Conservation (phyloP, 2,113 vertebrate genomes). For the Phaethornis superciliosus region DNA sequence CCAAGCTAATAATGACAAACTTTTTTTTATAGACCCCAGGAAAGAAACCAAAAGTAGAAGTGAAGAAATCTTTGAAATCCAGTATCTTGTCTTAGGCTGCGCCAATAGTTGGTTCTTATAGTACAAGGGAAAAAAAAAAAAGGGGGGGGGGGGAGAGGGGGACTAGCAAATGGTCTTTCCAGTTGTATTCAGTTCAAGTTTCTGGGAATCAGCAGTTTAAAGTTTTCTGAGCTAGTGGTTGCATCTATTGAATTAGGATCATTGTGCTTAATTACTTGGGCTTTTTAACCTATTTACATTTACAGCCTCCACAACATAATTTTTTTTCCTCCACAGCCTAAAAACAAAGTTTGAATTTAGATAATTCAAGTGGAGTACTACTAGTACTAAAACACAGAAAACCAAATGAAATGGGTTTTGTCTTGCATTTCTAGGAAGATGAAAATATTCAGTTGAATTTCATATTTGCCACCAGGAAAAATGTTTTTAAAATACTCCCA, state of each 20-base stretch:
- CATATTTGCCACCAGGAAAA: not conserved
- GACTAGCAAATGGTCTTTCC: not conserved
- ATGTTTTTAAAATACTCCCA: not conserved
- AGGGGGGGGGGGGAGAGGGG: too few relatives aligned
- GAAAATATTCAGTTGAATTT: not conserved
- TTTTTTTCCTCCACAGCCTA: too few relatives aligned
- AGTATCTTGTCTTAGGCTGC: not conserved
- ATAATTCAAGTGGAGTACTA: not conserved
- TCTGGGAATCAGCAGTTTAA: constrained; percentile 13
- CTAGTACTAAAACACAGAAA: not conserved
- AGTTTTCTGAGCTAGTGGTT: constrained; percentile 6
- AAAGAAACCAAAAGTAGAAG: not conserved
- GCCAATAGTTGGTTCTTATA: not conserved
- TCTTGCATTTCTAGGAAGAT: not conserved
- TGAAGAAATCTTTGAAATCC: not conserved
- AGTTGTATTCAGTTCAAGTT: not conserved
- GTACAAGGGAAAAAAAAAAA: not conserved
- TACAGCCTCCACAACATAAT: not conserved
- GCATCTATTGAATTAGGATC: constrained; percentile 41
- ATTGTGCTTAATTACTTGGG: constrained; percentile 41
- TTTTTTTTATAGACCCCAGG: not conserved
- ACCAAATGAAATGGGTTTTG: not conserved
- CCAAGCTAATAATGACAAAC: not conserved
- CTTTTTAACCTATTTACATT: constrained; percentile 46
- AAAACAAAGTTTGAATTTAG: not conserved